Evolutionary conservation across 1,140 invertebrate genomes (phyloP), one percentile per base, ranked within the genome.

Genomic region (Streblospio benedicti): DNA sequence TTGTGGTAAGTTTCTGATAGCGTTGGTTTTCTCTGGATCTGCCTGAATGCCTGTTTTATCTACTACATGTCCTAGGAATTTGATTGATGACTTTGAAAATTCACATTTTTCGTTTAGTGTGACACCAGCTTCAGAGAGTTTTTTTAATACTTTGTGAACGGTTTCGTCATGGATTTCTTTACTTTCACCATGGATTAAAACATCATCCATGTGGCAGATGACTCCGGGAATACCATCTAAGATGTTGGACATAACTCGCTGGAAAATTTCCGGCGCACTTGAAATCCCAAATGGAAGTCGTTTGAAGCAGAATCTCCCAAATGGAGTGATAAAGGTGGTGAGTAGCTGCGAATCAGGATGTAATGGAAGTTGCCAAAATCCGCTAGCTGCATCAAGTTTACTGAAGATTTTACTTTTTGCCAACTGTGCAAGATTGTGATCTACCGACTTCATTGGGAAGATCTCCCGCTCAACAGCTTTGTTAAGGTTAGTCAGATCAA

Each of bases 321-420:
- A 25, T 18, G 68, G 60, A 18, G 60, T 69, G 6, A 58, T 47
- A 38, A 69, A 71, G 2, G 65, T 68, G 41, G 68, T 70, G 4
- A 72, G 63, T 14, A 53, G 27, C 27, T 56, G 38, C 2, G 12
- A 56, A n/a, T 20, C 20, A 4, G 31, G 4, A 16, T 57, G 28
- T 18, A 69, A 52, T 12, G 64, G 59, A 41, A 68, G 31, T 64
- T 69, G 66, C 35, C 44, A 65, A 49, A 64, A 67, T n/a, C 67
- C 60, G 33, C 31, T 30, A 23, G 54, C 58, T 2, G 64, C 62
- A 4, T 67, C 66, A 16, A 67, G 44, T 28, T 62, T 66, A 2
- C 41, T 65, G 43, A 59, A 64, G 25, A 61, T 44, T 28, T 23
- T 20, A 4, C 38, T 35, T 16, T 38, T 44, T 2, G 12, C 25